A percentile compares a stretch with the other conserved stretches of the same genome.
Conservation (phyloP, 2,797 vertebrate genomes). For the Eutrigla gurnardus region DNA sequence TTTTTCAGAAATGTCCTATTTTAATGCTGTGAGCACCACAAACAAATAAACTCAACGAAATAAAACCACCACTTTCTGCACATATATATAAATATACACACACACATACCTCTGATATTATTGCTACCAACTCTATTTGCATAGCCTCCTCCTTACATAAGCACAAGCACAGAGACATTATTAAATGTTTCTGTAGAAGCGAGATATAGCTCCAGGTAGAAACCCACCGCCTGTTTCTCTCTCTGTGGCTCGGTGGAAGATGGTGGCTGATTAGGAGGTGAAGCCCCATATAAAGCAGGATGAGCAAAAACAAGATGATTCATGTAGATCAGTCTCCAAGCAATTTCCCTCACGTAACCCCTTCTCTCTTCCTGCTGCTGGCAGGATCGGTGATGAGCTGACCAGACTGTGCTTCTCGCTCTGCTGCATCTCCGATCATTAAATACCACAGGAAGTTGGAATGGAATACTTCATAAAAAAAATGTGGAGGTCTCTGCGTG, state of each 20-base stretch:
- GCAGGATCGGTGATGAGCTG: conserved; percentile 66
- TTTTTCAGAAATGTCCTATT: conserved; percentile 2
- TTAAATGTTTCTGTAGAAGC: conserved; percentile 41
- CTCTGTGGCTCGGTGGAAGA: conserved; percentile 33
- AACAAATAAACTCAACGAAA: conserved; percentile 14
- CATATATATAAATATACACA: no score
- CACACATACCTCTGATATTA: conserved; percentile 9
- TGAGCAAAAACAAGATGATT: conserved; percentile 70
- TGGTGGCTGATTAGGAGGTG: conserved; percentile 44
- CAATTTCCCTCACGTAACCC: conserved; percentile 66
- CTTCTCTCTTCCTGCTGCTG: conserved; percentile 50
- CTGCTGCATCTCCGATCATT: conserved; percentile 59
- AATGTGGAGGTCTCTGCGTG: conserved; percentile 39
- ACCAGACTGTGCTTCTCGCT: conserved; percentile 61
- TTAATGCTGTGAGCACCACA: conserved; percentile 5
- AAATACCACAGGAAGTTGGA: conserved; percentile 57
- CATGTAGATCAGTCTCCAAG: conserved; percentile 62
- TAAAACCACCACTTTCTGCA: not conserved
- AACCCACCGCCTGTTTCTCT: conserved; percentile 16
- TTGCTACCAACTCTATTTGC: conserved; percentile 39
- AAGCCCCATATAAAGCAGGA: conserved; percentile 50
- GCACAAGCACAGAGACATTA: conserved; percentile 16
- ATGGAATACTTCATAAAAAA: conserved; percentile 64
- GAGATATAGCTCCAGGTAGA: conserved; percentile 38
- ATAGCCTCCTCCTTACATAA: conserved; percentile 17